Evolutionary conservation across 2,888 invertebrate species (phyloP).

Genomic region (Ganaspis brasiliensis): DNA sequence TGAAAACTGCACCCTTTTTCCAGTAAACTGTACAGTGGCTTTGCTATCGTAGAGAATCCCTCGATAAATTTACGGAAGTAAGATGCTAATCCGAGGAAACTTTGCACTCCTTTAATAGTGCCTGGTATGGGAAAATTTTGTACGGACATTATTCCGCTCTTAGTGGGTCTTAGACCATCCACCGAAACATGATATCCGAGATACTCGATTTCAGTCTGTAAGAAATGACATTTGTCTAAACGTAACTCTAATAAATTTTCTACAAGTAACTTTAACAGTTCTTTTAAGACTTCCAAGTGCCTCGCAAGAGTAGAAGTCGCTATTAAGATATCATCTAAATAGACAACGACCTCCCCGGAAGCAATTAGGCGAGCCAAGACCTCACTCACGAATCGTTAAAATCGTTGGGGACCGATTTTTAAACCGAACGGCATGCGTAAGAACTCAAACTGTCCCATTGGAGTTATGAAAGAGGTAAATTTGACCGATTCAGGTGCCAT

Average conservation of each 20-base stretch:
- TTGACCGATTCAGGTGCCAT: constrained; percentile 52
- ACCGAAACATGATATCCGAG: neutral
- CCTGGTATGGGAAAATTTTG: constrained; percentile 48
- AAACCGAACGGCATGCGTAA: constrained; percentile 54
- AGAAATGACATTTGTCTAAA: neutral
- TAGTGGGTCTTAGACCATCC: no score
- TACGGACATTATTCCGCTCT: no score
- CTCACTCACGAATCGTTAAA: constrained; percentile 50
- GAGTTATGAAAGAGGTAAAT: constrained; percentile 57
- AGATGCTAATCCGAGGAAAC: constrained; percentile 53
- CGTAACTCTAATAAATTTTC: constrained; percentile 50
- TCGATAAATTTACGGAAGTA: constrained; percentile 55
- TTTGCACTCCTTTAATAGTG: constrained; percentile 47
- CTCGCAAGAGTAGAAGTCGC: constrained; percentile 46
- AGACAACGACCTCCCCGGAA: constrained; percentile 45
- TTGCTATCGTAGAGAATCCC: constrained; percentile 26
- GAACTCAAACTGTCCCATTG: constrained; percentile 55
- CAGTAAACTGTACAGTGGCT: constrained; percentile 49
- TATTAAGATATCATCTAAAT: constrained; percentile 53
- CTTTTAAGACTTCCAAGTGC: constrained; percentile 45
- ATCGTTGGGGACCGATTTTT: constrained; percentile 47
- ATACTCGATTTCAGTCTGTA: neutral
- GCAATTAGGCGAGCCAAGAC: constrained; percentile 45
- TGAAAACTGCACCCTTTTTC: neutral
- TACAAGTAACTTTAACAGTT: constrained; percentile 43